Evolutionary conservation across 1,140 invertebrate species (phyloP).

Genomic region (Zaprionus taronus): DNA sequence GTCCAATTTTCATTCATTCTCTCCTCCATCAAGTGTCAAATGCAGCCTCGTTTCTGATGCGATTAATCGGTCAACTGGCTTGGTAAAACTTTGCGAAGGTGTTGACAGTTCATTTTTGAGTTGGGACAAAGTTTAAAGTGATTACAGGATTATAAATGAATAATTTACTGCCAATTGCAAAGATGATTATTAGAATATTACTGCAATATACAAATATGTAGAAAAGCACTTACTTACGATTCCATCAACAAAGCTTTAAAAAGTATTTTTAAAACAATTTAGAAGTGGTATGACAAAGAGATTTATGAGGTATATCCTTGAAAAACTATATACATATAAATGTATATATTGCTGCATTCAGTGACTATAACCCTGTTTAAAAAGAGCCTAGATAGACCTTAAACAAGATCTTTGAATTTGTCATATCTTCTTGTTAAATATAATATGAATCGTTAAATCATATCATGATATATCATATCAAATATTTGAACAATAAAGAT

Average conservation of each 20-base stretch:
- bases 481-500: too few species aligned
- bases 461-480: too few species aligned
- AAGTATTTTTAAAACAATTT: background rate
- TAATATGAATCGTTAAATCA: too few species aligned
- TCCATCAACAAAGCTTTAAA: background rate
- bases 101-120: slow-evolving; percentile 4
- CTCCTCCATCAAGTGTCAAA: slow-evolving; percentile 54
- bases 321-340: too few species aligned
- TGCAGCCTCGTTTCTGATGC: slow-evolving; percentile 45
- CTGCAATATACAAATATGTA: background rate
- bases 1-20: slow-evolving; percentile 22
- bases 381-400: background rate
- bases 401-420: background rate
- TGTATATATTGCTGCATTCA: too few species aligned
- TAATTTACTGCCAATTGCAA: background rate
- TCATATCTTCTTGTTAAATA: background rate
- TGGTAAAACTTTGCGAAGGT: slow-evolving; percentile 1
- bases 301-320: too few species aligned
- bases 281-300: too few species aligned
- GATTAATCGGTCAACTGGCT: slow-evolving; percentile 65
- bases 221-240: background rate
- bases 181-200: background rate
- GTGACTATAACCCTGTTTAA: too few species aligned
- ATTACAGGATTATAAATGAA: background rate
- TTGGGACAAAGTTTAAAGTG: background rate